Percentiles rank a stretch among this genome's conserved stretches.
Evolutionary conservation across 2,113 vertebrate species (phyloP).

Genomic region (Ammodramus savannarum): DNA sequence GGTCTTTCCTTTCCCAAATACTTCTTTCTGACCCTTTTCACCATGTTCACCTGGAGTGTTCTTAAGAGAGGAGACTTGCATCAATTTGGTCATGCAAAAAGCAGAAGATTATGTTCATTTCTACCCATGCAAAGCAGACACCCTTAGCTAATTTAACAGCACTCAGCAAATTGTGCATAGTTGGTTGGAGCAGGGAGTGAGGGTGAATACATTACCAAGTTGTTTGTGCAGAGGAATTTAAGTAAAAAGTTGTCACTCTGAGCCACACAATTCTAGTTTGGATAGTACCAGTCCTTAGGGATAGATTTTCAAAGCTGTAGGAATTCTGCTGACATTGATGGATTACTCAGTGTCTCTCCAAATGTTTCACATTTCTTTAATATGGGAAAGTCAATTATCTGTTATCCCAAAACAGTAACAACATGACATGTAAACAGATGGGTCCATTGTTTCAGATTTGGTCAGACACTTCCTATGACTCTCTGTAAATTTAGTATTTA

Average conservation of each 20-base stretch:
- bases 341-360: background rate
- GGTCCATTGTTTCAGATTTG: background rate
- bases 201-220: background rate
- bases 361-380: background rate
- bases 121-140: background rate
- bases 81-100: background rate
- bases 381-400: background rate
- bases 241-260: background rate
- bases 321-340: constrained; percentile 27
- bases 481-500: background rate
- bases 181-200: background rate
- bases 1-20: background rate
- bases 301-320: background rate
- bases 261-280: background rate
- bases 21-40: background rate
- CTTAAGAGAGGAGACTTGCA: background rate
- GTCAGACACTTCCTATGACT: background rate
- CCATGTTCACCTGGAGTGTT: background rate
- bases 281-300: background rate
- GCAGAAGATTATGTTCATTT: background rate
- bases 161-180: background rate
- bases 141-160: background rate
- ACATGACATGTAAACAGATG: background rate
- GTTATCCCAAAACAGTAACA: background rate
- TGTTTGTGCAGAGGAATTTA: background rate